Conservation (phyloP, 2,888 invertebrate genomes). For the Spisula solida region DNA sequence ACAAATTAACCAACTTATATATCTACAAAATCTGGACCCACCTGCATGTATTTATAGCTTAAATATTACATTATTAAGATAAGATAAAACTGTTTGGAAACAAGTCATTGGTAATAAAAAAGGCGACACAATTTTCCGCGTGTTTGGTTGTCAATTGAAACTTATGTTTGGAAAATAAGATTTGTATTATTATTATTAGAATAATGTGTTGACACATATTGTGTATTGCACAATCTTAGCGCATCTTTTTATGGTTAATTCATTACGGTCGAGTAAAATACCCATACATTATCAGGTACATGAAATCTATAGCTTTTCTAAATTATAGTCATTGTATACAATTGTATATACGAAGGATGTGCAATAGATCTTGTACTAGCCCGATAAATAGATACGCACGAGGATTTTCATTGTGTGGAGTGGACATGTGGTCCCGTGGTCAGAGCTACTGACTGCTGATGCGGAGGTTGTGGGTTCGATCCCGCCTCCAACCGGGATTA, state of each 20-base stretch:
- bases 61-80: background rate
- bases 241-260: background rate
- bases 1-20: background rate
- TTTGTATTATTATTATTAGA: background rate
- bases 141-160: background rate
- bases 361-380: too few species aligned
- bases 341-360: too few species aligned
- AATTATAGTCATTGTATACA: background rate
- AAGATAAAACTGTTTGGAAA: background rate
- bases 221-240: background rate
- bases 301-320: background rate
- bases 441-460: too few species aligned
- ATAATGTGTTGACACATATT: constrained; percentile 1
- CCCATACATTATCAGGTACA: background rate
- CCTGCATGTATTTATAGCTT: constrained; percentile 3
- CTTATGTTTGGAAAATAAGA: background rate
- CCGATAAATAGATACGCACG: too few species aligned
- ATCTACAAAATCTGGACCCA: background rate
- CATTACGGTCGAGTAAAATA: background rate
- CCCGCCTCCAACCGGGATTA: too few species aligned
- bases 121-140: background rate
- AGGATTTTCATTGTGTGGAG: too few species aligned
- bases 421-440: too few species aligned
- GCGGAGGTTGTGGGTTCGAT: too few species aligned
- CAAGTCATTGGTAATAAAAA: background rate